Conservation (phyloP, 2,797 vertebrate species). For the Hephaestus fuliginosus region DNA sequence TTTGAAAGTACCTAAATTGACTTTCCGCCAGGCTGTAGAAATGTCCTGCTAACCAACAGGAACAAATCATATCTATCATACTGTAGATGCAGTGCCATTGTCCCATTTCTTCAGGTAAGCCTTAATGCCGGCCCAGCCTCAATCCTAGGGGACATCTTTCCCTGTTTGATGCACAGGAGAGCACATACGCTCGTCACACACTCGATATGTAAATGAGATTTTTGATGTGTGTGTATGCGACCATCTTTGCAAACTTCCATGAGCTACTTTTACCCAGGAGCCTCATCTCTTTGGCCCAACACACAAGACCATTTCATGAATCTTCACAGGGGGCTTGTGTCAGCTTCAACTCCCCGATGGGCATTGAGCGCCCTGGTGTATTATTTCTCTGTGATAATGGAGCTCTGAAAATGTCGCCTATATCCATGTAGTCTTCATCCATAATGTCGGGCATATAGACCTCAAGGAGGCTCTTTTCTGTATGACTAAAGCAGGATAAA, state of each 20-base stretch:
- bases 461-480: conserved; percentile 1
- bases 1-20: neutral
- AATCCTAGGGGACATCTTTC: neutral
- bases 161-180: neutral
- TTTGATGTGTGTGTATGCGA: neutral
- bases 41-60: neutral
- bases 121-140: neutral
- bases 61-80: neutral
- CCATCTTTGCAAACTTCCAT: neutral
- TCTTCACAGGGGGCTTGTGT: conserved; percentile 22
- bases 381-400: conserved; percentile 43
- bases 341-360: conserved; percentile 19
- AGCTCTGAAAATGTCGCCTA: conserved; percentile 30
- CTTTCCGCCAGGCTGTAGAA: neutral
- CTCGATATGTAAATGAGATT: neutral
- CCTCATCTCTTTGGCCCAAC: neutral
- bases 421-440: conserved; percentile 12
- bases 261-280: conserved; percentile 22
- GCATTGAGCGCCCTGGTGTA: conserved; percentile 5
- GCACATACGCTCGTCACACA: neutral
- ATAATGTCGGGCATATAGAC: neutral
- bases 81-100: neutral
- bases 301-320: conserved; percentile 11
- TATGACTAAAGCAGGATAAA: conserved; percentile 40
- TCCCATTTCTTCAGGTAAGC: neutral